Evolutionary conservation across 1,140 invertebrate genomes (phyloP).

Genomic region (Venustaconcha ellipsiformis): DNA sequence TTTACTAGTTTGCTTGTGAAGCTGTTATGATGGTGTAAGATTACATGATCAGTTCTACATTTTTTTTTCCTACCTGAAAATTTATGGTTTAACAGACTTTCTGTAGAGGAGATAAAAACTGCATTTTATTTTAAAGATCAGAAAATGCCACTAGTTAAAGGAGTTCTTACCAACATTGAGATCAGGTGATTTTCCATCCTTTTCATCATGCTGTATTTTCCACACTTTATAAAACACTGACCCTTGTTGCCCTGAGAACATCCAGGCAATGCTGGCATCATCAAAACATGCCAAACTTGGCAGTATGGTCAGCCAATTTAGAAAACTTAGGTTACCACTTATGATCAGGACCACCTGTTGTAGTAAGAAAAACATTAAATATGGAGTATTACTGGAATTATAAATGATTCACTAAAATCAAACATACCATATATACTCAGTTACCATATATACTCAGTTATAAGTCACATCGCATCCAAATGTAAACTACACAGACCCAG

Average conservation of each 20-base stretch:
- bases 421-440: too few species aligned
- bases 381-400: too few species aligned
- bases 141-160: background rate
- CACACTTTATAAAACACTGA: conserved; percentile 38
- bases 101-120: background rate
- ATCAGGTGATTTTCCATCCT: conserved; percentile 27
- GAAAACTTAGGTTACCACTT: conserved; percentile 71
- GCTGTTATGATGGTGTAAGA: too few species aligned
- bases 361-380: too few species aligned
- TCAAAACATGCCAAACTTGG: conserved; percentile 70
- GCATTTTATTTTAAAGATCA: background rate
- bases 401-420: too few species aligned
- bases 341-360: conserved; percentile 64
- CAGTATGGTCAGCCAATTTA: conserved; percentile 71
- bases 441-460: too few species aligned
- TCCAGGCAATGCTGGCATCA: conserved; percentile 61
- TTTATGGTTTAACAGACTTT: too few species aligned
- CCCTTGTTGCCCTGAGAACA: conserved; percentile 54
- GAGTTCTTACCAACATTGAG: background rate
- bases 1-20: too few species aligned
- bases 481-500: too few species aligned
- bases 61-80: too few species aligned
- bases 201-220: conserved; percentile 38
- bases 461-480: too few species aligned
- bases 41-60: too few species aligned